These are phyloP conservation scores for Onchidella celtica DNA, from an alignment of 2,888 invertebrate species.

Conservation along the genomic window DNA sequence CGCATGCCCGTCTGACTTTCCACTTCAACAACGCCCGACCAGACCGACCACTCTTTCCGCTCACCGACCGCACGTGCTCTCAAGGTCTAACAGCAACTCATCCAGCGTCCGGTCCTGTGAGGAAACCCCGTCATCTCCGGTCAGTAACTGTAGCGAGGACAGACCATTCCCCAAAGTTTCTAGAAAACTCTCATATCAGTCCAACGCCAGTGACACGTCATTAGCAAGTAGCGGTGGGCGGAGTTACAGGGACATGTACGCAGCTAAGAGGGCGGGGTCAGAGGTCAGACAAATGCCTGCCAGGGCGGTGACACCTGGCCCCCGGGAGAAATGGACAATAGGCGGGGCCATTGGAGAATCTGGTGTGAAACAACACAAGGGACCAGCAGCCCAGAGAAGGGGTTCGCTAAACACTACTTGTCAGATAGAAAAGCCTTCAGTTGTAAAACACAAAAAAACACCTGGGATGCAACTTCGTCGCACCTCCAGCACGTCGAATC, in stretches of 20 bases:
- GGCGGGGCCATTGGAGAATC: neutral
- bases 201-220: conserved; percentile 2
- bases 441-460: neutral
- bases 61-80: conserved; percentile 3
- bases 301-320: conserved; percentile 52
- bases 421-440: conserved; percentile 19
- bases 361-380: neutral
- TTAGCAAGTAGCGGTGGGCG: conserved; percentile 32
- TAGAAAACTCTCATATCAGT: neutral
- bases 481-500: conserved; percentile 11
- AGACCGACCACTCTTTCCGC: neutral
- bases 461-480: neutral
- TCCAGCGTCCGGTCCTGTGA: conserved; percentile 32
- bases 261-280: conserved; percentile 59
- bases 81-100: conserved; percentile 40
- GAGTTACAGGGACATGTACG: conserved; percentile 64
- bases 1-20: neutral
- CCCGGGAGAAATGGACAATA: conserved; percentile 46
- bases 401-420: conserved; percentile 25
- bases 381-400: conserved; percentile 8
- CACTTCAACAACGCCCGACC: neutral
- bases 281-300: neutral
- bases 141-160: conserved; percentile 55
- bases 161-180: conserved; percentile 38
- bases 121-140: conserved; percentile 55